These are phyloP conservation scores for Spilarctia lutea DNA, from an alignment of 2,888 invertebrate species.

Conservation along the genomic window DNA sequence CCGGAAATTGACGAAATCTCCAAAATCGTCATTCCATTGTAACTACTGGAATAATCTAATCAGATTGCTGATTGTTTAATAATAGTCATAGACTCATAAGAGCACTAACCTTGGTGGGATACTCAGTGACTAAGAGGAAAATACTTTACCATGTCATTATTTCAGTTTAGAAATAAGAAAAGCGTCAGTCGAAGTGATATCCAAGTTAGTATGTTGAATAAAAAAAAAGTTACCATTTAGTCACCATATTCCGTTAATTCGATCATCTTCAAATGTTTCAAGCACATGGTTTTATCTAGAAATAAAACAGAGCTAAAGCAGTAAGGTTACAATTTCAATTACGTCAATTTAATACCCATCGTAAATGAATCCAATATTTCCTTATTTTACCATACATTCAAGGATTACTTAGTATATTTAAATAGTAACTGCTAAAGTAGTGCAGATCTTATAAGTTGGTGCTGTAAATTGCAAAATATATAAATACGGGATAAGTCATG, in stretches of 20 bases:
- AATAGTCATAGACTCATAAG: neutral
- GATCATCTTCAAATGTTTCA: neutral
- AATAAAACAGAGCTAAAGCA: neutral
- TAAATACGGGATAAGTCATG: neutral
- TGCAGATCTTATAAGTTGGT: neutral
- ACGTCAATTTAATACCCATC: neutral
- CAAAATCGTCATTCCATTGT: slow-evolving; percentile 4
- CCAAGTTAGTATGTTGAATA: neutral
- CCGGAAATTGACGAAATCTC: slow-evolving; percentile 10
- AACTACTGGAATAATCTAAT: slow-evolving; percentile 11
- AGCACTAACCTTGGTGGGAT: neutral
- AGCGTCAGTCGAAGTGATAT: neutral
- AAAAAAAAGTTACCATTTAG: neutral
- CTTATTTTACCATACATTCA: neutral
- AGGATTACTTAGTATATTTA: neutral
- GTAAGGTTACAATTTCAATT: neutral
- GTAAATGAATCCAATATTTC: neutral
- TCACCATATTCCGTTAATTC: neutral
- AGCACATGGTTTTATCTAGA: neutral
- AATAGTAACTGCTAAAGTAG: neutral
- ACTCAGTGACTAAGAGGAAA: neutral
- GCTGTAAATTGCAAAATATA: neutral
- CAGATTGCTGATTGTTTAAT: neutral
- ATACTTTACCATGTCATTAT: neutral
- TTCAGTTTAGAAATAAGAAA: neutral